Evolutionary conservation across 2,113 vertebrate genomes (phyloP), one percentile per base, ranked within the genome.

Genomic region (Bettongia penicillata): DNA sequence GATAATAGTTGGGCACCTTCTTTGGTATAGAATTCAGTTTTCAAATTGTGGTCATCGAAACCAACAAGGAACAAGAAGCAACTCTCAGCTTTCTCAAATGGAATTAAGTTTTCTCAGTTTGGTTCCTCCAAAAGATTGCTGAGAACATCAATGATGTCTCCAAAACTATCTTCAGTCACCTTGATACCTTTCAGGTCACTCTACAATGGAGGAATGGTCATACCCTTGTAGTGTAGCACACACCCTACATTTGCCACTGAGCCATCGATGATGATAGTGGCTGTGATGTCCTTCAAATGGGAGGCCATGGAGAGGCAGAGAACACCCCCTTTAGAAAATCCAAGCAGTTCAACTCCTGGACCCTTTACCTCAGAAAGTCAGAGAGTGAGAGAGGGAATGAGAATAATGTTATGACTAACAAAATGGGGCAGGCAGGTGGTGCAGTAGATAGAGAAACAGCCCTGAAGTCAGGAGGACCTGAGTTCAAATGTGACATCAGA

Each of bases 31-130:
- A 99, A 98, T 31, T 97, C 98, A 1, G 99, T 99, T 94, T 98
- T 99, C 99, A 99, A 99, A 98, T 99, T 99, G 96, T 1, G 98
- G 98, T 99, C 99, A 48, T 99, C 99, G 98, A 98, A 98, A 31
- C 99, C 99, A 5, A 98, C 99, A 1, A 99, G 98, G 95, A 99
- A 99, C 93, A 99, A 98, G 97, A 99, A 99, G 49, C 4, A 94
- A 89, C 99, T 98, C n/a, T 98, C 98, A 0, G 99, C 98, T 11
- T 98, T 99, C 96, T 99, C 99, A 89, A 99, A 92, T 3, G 99
- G 99, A 95, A 99, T 99, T 50, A 99, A 51, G 84, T 99, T 99
- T 22, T 98, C 97, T 49, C 5, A 95, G 96, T 98, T 97, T 52
- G 98, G 93, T 37, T 97, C 98, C 90, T 98, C 98, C 26, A 98